Base-by-base conservation (phyloP, 2,113 vertebrate species). In the Nycticryphes semicollaris region DNA sequence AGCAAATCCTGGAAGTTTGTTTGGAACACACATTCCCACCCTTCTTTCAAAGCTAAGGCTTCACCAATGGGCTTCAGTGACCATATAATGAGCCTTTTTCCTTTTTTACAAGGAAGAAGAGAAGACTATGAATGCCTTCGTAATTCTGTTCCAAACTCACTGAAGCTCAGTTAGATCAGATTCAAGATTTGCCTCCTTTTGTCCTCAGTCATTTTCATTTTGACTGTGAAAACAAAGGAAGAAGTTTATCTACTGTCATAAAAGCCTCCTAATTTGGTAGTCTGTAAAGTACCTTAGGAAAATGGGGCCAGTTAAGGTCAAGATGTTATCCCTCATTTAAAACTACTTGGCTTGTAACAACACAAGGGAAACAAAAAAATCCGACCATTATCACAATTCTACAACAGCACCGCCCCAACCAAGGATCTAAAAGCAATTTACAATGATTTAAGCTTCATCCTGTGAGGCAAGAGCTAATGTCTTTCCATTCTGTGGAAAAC, bases 1-100 rank as follows among this genome's bases (percentile, higher is more conserved):
- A 21, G 17, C 43, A 43, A 31, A 64, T 10, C 57, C 81, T 37
- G 53, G 33, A 19, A 39, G 13, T 13, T 22, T 13, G 15, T 6
- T 5, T 2, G 1, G 1, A 90, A 54, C 5, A 3, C 27, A 4
- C 1, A 9, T 14, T 51, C 48, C 47, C 25, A 30, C 20, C 27
- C 56, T 48, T 17, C 39, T 43, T 67, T 20, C 63, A 60, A 48
- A 87, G 47, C 18, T 23, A 68, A 41, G n/a, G 3, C 10, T 73
- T 77, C 66, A 10, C 4, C 8, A 8, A 3, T 1, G 1, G 41
- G 7, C 33, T 83, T 35, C 9, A 27, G 21, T 0, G 11, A 30
- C 23, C 4, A 2, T 3, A 3, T 3, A 56, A 7, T 1, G 37
- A 43, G 28, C 20, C 21, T 16, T 56, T 56, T 56, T 12, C 16